phyloP scores from a whole-genome alignment of 1,140 invertebrate genomes.

The Scaptomyza graminum region DNA sequence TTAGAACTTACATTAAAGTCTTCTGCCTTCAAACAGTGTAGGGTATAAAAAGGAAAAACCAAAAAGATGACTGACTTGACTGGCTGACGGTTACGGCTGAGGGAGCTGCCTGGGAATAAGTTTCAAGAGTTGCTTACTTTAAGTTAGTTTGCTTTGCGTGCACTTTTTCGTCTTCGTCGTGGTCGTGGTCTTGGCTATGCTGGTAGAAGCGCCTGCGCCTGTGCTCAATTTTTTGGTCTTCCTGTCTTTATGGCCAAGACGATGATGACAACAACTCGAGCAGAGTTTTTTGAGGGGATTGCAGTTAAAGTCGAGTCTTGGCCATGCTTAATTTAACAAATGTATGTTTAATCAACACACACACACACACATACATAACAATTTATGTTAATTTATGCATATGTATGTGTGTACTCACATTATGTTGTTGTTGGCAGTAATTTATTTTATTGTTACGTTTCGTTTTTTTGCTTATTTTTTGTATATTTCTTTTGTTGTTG shows the following conservation, averaged over 20 bases:
- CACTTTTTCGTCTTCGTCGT: neutral
- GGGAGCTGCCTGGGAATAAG: constrained; percentile 62
- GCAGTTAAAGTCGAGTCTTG: constrained; percentile 2
- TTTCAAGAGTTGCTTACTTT: neutral
- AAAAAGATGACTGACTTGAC: neutral
- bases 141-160: constrained; percentile 6
- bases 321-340: constrained; percentile 63
- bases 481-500: constrained; percentile 2
- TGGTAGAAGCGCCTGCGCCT: constrained; percentile 22
- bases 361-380: constrained; percentile 18
- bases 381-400: constrained; percentile 47
- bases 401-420: constrained; percentile 8
- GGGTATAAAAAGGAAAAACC: too few relatives aligned
- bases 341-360: constrained; percentile 45
- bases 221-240: constrained; percentile 8
- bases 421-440: constrained; percentile 13
- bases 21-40: neutral
- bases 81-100: constrained; percentile 60
- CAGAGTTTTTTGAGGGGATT: neutral
- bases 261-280: neutral
- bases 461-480: neutral
- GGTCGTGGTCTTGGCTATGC: neutral
- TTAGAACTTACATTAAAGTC: neutral
- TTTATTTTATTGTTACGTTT: constrained; percentile 15
- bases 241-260: constrained; percentile 12